These are phyloP conservation scores for Brachypterus glaber DNA, from an alignment of 2,888 invertebrate genomes.

Conservation along the genomic window DNA sequence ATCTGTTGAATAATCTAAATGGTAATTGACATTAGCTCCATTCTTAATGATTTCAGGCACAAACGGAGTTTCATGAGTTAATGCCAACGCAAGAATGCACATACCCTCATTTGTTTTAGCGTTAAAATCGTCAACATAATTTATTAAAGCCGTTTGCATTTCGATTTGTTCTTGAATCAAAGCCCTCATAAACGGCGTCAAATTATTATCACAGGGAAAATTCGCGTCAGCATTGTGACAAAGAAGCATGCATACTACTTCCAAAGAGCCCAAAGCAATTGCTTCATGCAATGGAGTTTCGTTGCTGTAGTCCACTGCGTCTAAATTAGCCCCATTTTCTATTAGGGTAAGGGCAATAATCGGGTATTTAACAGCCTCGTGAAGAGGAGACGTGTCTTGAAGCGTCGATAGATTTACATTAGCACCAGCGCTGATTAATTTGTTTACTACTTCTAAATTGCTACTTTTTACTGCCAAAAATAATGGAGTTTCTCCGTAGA, in stretches of 20 bases:
- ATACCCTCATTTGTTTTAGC: conserved; percentile 16
- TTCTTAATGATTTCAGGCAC: conserved; percentile 23
- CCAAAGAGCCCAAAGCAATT: conserved; percentile 17
- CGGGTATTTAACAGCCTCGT: conserved; percentile 22
- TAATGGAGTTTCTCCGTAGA: conserved; percentile 26
- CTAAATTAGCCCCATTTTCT: conserved; percentile 25
- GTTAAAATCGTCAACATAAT: conserved; percentile 26
- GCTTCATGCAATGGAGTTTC: conserved; percentile 29
- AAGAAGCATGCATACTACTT: conserved; percentile 28
- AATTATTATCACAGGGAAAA: conserved; percentile 14
- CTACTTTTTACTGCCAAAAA: conserved; percentile 21
- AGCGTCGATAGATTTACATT: conserved; percentile 24
- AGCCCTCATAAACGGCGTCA: conserved; percentile 28
- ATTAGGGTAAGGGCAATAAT: conserved; percentile 23
- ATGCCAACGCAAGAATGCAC: conserved; percentile 22
- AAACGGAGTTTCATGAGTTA: conserved; percentile 20
- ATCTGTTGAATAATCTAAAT: conserved; percentile 10
- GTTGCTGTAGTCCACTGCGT: conserved; percentile 22
- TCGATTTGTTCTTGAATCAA: conserved; percentile 16
- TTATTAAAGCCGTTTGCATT: conserved; percentile 23
- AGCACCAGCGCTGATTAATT: conserved; percentile 24
- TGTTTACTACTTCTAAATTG: conserved; percentile 15
- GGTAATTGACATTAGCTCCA: conserved; percentile 24
- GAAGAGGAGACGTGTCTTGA: conserved; percentile 25
- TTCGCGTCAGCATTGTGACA: conserved; percentile 28